A percentile compares a stretch with the other conserved stretches of the same genome.
Conservation (phyloP, 1,140 invertebrate species). For the Helicoverpa armigera region DNA sequence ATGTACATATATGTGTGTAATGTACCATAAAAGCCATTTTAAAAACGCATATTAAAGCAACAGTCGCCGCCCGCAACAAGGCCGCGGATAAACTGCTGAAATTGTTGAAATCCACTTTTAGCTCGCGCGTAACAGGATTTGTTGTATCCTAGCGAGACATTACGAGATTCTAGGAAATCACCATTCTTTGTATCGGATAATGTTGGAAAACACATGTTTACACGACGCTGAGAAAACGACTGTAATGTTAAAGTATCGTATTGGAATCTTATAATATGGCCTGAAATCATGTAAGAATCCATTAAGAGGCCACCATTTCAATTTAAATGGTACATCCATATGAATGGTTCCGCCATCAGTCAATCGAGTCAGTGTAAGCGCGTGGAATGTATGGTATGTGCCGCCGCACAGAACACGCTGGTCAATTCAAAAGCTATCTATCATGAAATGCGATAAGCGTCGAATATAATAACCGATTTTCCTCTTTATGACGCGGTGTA, state of each 20-base stretch:
- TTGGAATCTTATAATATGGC: not conserved
- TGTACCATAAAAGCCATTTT: constrained; percentile 32
- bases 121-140: constrained; percentile 14
- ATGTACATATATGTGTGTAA: constrained; percentile 32
- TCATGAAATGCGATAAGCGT: constrained; percentile 62
- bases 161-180: not conserved
- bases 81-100: constrained; percentile 13
- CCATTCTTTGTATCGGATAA: not conserved
- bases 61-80: constrained; percentile 13
- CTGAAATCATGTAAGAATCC: constrained; percentile 20
- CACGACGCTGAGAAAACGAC: not conserved
- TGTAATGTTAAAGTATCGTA: constrained; percentile 5
- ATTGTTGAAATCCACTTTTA: constrained; percentile 36
- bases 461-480: constrained; percentile 64
- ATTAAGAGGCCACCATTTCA: constrained; percentile 35
- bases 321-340: constrained; percentile 61
- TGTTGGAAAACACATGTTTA: not conserved
- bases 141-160: constrained; percentile 3
- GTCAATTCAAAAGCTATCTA: constrained; percentile 68
- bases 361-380: constrained; percentile 58
- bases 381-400: constrained; percentile 63
- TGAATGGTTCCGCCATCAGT: constrained; percentile 61
- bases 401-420: constrained; percentile 65
- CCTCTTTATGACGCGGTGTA: constrained; percentile 59
- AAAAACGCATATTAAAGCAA: constrained; percentile 34